Base-by-base conservation (phyloP, 2,888 invertebrate genomes). In the Leucoma salicis region DNA sequence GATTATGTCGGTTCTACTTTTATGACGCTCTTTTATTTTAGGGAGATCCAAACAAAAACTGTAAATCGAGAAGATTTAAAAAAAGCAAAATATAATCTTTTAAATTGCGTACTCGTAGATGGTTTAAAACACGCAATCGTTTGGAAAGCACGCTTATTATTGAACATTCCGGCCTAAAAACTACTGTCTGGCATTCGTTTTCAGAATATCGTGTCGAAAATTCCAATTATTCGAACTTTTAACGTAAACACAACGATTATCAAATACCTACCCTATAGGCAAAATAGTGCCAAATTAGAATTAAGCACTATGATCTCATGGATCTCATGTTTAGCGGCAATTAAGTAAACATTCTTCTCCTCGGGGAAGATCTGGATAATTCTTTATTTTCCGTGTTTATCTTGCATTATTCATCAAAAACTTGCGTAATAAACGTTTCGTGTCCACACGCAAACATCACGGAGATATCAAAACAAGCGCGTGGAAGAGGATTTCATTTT, bases 351-450 rank as follows among this genome's bases (percentile, higher is more conserved):
- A 52, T 10, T n/a, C 14, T 21, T 21, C 46, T 53, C 55, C 47
- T 45, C 39, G 35, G 50, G 39, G 43, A 43, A 37, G 44, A 53
- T 50, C 39, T 34, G 38, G 35, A 31, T 38, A 37, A 38, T 47
- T 57, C 44, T 29, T 33, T 7, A 43, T 56, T 58, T 58, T 49
- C 52, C 49, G 44, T 58, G 46, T 56, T 62, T 55, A 51, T 54
- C 47, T 43, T 63, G 66, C 46, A 63, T 63, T 52, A 65, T 53
- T 60, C 53, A 56, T 55, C 34, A 35, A 25, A 44, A 37, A 28
- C 46, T 66, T 66, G 56, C 47, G 64, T 56, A 66, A 66, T 46
- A n/a, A 25, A 11, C 24, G 42, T 31, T 49, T 53, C 51, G 47
- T 50, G 46, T 42, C 40, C 43, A 46, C 66, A 62, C 48, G 66